phyloP scores from a whole-genome alignment of 2,888 invertebrate species.

The Rhagophthalmus giganteus region DNA sequence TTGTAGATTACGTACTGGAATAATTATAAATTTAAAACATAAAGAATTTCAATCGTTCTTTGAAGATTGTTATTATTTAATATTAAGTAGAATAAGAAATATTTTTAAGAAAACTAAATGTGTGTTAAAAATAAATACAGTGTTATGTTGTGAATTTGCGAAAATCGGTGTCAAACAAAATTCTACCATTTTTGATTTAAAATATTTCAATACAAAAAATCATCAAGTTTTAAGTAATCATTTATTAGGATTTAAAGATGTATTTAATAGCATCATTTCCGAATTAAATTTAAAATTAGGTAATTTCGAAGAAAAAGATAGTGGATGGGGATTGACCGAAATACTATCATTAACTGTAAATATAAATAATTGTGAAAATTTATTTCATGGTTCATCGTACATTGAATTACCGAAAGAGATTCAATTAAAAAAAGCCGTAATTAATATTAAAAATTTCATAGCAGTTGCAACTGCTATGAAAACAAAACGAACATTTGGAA shows the following conservation, averaged over 20 bases:
- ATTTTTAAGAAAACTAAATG: neutral
- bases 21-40: too few relatives aligned
- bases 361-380: neutral
- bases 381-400: conserved; percentile 22
- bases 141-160: conserved; percentile 5
- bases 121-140: neutral
- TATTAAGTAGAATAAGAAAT: neutral
- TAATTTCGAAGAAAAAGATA: too few relatives aligned
- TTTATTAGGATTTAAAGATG: too few relatives aligned
- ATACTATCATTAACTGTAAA: neutral
- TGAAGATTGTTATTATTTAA: neutral
- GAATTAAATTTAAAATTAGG: too few relatives aligned
- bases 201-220: too few relatives aligned
- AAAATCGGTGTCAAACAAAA: conserved; percentile 3
- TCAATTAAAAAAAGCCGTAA: conserved; percentile 22
- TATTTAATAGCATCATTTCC: too few relatives aligned
- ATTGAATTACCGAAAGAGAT: conserved; percentile 25
- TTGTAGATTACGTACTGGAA: too few relatives aligned
- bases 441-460: conserved; percentile 36
- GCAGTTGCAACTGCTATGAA: too few relatives aligned
- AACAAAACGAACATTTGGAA: too few relatives aligned
- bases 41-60: neutral
- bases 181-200: conserved; percentile 4
- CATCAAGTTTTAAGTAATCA: too few relatives aligned
- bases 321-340: too few relatives aligned